Percentiles rank a stretch among this genome's conserved stretches.
phyloP scores from a whole-genome alignment of 2,888 invertebrate species.

The Scaeva pyrastri region DNA sequence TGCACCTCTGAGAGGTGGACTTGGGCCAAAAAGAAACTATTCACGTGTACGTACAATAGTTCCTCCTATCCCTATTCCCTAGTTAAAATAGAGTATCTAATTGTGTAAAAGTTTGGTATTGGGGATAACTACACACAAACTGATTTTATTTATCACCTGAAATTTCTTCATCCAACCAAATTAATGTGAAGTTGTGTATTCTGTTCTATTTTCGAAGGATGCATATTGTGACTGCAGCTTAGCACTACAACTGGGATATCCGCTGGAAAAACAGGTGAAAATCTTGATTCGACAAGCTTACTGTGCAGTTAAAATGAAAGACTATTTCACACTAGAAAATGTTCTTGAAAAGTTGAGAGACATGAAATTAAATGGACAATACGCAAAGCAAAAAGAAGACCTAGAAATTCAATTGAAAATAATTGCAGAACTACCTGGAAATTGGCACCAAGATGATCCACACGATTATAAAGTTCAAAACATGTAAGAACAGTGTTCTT shows the following conservation, averaged over 20 bases:
- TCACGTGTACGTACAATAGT: too few relatives aligned
- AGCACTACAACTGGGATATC: constrained; percentile 79
- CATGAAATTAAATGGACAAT: constrained; percentile 28
- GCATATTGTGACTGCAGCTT: constrained; percentile 81
- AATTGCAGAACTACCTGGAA: constrained; percentile 5
- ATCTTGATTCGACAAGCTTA: constrained; percentile 66
- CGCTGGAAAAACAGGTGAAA: constrained; percentile 61
- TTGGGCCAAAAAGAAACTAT: too few relatives aligned
- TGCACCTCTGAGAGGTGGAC: too few relatives aligned
- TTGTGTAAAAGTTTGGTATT: too few relatives aligned
- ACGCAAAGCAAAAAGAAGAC: background rate
- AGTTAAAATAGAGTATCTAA: too few relatives aligned
- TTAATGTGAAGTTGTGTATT: too few relatives aligned
- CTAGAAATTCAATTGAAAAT: constrained; percentile 38
- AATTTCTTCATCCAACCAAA: too few relatives aligned
- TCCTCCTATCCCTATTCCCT: too few relatives aligned
- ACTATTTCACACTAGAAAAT: constrained; percentile 29
- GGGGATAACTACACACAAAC: too few relatives aligned
- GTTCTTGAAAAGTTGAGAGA: constrained; percentile 37
- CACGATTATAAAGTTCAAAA: constrained; percentile 37
- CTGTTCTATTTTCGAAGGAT: constrained; percentile 58
- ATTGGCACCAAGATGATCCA: background rate
- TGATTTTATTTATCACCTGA: too few relatives aligned
- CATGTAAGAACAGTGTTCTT: constrained; percentile 27
- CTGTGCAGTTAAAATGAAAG: constrained; percentile 51